phyloP scores from a whole-genome alignment of 2,797 vertebrate species.

The Parauchenoglanis ngamensis region DNA sequence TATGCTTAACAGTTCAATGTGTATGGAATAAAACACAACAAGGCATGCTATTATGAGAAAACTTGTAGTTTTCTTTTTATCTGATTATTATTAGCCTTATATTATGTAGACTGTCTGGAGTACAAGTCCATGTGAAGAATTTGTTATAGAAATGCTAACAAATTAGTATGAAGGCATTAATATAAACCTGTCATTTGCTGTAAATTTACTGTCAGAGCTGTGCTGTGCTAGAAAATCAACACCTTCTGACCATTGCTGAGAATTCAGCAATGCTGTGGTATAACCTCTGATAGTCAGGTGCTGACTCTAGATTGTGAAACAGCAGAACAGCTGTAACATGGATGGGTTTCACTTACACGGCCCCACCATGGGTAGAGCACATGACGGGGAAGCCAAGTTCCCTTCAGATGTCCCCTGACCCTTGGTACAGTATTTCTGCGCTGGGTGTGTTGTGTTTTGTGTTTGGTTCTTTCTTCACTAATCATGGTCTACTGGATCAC shows the following conservation, averaged over 20 bases:
- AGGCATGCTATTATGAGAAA: not conserved
- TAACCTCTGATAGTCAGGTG: too few species aligned
- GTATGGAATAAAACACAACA: not conserved
- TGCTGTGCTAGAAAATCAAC: too few species aligned
- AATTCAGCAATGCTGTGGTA: too few species aligned
- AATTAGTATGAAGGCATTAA: too few species aligned
- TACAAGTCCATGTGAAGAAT: not conserved
- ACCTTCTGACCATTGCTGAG: too few species aligned
- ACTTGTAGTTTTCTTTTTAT: conserved; percentile 7
- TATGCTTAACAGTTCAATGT: conserved; percentile 6
- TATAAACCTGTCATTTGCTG: too few species aligned
- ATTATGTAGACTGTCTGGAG: not conserved
- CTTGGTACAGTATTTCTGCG: conserved; percentile 79
- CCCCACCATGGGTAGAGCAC: too few species aligned
- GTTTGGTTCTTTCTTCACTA: not conserved
- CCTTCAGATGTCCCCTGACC: conserved; percentile 74
- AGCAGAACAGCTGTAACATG: too few species aligned
- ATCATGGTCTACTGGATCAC: conserved; percentile 32
- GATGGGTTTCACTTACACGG: too few species aligned
- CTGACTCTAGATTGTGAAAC: too few species aligned
- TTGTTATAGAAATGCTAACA: not conserved
- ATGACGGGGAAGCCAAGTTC: not conserved
- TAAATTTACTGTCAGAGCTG: too few species aligned
- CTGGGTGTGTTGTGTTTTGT: not conserved
- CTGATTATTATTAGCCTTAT: not conserved